Evolutionary conservation across 2,113 vertebrate genomes (phyloP), one percentile per base, ranked within the genome.

Genomic region (Dolichotis patagonum): DNA sequence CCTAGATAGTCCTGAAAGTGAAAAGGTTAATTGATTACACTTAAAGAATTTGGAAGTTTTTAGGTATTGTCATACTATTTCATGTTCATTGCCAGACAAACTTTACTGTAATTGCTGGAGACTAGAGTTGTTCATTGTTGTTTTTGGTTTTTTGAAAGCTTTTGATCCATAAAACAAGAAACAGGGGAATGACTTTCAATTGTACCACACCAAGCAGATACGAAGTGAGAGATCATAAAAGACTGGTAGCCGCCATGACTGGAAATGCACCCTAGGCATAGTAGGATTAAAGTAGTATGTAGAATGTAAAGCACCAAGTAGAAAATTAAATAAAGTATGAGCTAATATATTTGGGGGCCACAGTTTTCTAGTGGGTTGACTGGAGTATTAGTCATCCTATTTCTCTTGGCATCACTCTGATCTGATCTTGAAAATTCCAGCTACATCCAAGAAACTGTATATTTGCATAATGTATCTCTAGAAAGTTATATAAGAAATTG

Each of bases 371-470:
- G 19, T 94, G 60, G 8, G 12, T 60, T 92, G 62, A 54, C 56
- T 80, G n/a, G 19, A 96, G 35, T 89, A 35, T 54, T 63, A 89
- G 41, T 88, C 32, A 88, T 26, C 3, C 11, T 93, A 7, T 85
- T 95, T 95, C 41, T 95, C 52, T 85, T 91, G 63, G 32, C 32
- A 58, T 95, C 78, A 60, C 78, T 85, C 35, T 86, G 28, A 93
- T 78, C 30, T 95, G 28, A 88, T 96, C 71, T 69, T 96, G 63
- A 65, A 83, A 93, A 88, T 93, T 95, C 35, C 65, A 69, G 19
- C 60, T 73, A 63, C 3, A 49, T 65, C 35, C 38, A 93, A 89
- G 80, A 91, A 93, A 30, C 85, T 80, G 30, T 35, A 54, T 43
- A 24, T 71, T 78, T 85, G 38, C 28, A 91, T n/a, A 96, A 35